Base-by-base conservation (phyloP, 2,797 vertebrate genomes). In the Lindbergichthys nudifrons region DNA sequence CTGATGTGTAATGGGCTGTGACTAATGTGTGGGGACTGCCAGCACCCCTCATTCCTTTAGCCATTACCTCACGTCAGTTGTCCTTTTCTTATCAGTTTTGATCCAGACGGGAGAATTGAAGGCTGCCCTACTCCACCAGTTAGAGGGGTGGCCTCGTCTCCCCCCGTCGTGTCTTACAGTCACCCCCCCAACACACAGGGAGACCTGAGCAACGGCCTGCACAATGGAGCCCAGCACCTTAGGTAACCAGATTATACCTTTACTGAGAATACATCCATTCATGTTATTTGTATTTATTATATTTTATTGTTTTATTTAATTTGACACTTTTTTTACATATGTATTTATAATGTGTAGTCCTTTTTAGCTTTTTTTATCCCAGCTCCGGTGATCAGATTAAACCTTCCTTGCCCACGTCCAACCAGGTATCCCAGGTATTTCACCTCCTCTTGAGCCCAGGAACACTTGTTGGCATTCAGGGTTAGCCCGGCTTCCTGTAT, bases 91-190 rank as follows among this genome's bases (percentile, higher is more conserved):
- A 23, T 58, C 77, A 98, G 97, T 86, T 97, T 96, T 92, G 95
- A 96, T 82, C 93, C 95, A 73, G 96, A 95, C 72, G 81, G 88
- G 59, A 87, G 84, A 81, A 65, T 39, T 67, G 87, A 90, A 23
- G 75, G 60, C 58, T 90, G 90, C 56, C 97, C 97, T 52, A 96
- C 96, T 13, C 97, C 96, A 15, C 96, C 96, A 3, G 91, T 96
- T 10, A 94, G 97, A 83, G 96, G 96, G 56, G 94, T 94, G n/a
- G 94, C 95, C 46, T 97, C 96, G 13, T 96, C 96, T 45, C 95
- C 96, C 23, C 88, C 95, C 0, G 95, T 96, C 5, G 94, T 94
- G 70, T 96, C 96, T 80, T 96, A 96, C 6, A 95, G 95, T 87
- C 96, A 97, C 75, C 95, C 96, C 63, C 93, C 95, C 39, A 94